Evolutionary conservation across 2,888 invertebrate genomes (phyloP), one percentile per base, ranked within the genome.

Genomic region (Glaucopsyche alexis): DNA sequence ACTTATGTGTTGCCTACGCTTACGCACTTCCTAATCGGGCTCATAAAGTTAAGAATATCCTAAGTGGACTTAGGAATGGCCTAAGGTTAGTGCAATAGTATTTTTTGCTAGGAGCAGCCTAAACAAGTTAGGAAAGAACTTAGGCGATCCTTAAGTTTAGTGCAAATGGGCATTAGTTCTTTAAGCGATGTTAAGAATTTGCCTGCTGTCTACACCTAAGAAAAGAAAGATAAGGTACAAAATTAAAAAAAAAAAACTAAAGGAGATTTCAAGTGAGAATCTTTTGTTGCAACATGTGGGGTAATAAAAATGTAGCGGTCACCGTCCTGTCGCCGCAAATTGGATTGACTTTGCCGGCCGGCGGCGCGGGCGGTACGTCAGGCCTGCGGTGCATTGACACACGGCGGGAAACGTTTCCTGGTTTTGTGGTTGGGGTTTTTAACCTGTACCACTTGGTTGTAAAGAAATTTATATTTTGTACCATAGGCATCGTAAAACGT

Each of bases 321-420:
- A 75, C 78, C 73, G 75, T 74, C 71, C 76, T 78, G 75, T 76
- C 72, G 72, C 73, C 74, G 74, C 75, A 77, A 74, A 78, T 74
- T 75, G 78, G 75, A 75, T 76, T 77, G 76, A 74, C 74, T 78
- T 76, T 76, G 71, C 72, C 74, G 71, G 72, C 72, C 66, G 72
- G 73, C 73, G 71, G 71, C 71, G 70, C 72, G 73, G 75, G 73
- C 76, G 74, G 75, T 50, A 75, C 71, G 75, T 75, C 73, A 72
- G 65, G 71, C 72, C 74, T 74, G 74, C 73, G 73, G 74, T 76
- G 75, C 73, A 74, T 75, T 74, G 71, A 74, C 72, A 71, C 55
- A 66, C 66, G 71, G 66, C 66, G 69, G 72, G 72, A 78, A 79
- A 78, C 74, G 69, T 29, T 69, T 47, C 29, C 47, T 14, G 45